phyloP scores from a whole-genome alignment of 2,113 vertebrate species.

The Onychostruthus taczanowskii region DNA sequence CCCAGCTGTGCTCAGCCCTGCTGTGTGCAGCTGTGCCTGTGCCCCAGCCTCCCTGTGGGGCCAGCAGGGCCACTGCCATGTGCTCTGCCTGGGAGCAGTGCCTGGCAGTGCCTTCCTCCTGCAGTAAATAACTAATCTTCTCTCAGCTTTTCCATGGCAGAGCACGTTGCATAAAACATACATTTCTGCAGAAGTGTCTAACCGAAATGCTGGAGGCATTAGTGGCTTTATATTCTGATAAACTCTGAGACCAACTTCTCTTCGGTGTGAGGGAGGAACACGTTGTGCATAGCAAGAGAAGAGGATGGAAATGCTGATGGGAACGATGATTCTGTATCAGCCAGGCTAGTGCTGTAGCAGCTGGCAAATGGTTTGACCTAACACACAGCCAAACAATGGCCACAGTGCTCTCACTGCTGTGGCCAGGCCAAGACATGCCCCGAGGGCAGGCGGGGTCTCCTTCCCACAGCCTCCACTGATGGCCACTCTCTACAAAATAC shows the following conservation, averaged over 20 bases:
- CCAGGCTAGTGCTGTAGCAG: not conserved
- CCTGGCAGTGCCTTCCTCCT: not conserved
- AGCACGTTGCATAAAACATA: not conserved
- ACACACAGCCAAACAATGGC: not conserved
- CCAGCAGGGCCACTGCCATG: rapidly evolving
- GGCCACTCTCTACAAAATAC: not conserved
- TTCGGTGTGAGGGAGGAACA: not conserved
- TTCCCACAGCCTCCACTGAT: not conserved
- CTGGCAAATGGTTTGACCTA: not conserved
- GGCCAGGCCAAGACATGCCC: not conserved
- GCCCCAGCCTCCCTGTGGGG: not conserved
- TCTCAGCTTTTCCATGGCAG: not conserved
- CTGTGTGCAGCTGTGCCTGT: not conserved
- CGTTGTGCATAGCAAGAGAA: not conserved
- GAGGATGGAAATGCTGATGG: not conserved
- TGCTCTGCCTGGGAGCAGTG: not conserved
- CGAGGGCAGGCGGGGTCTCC: not conserved
- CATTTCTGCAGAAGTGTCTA: not conserved
- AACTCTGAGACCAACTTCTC: not conserved
- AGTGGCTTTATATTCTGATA: not conserved
- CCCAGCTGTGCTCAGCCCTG: not conserved
- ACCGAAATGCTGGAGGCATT: not conserved
- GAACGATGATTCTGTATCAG: not conserved
- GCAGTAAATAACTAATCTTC: not conserved
- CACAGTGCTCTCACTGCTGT: not conserved